A percentile compares a stretch with the other conserved stretches of the same genome.
Conservation (phyloP, 1,140 invertebrate species). For the Polyergus mexicanus region DNA sequence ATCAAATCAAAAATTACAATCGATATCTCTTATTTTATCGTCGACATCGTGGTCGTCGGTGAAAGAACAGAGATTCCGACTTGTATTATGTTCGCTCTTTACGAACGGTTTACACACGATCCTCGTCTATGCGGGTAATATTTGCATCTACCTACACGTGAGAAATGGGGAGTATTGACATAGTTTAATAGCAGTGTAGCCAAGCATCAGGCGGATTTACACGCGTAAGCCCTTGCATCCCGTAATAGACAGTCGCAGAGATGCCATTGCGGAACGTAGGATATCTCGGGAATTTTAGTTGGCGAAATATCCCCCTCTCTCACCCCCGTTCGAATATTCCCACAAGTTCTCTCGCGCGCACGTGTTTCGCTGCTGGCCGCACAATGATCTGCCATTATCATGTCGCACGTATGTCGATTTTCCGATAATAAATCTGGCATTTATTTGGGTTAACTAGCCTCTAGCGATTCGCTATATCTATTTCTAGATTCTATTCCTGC, state of each 20-base stretch:
- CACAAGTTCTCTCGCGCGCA: neutral
- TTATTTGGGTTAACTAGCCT: slow-evolving; percentile 34
- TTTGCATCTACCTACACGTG: neutral
- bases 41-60: neutral
- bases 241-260: slow-evolving; percentile 29
- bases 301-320: slow-evolving; percentile 17
- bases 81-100: neutral
- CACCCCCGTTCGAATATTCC: neutral
- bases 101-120: neutral
- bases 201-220: slow-evolving; percentile 18
- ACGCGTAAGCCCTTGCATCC: neutral
- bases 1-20: neutral
- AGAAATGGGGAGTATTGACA: neutral
- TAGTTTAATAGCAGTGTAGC: neutral
- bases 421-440: slow-evolving; percentile 43
- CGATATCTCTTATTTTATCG: neutral
- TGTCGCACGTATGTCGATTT: neutral
- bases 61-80: neutral
- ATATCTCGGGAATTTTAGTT: slow-evolving; percentile 50
- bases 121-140: slow-evolving; percentile 21
- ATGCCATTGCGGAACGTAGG: slow-evolving; percentile 26
- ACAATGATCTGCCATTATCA: neutral
- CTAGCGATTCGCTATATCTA: slow-evolving; percentile 5
- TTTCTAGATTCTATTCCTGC: slow-evolving; percentile 5
- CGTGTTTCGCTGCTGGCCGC: neutral